Evolutionary conservation across 1,140 invertebrate genomes (phyloP), one percentile per base, ranked within the genome.

Genomic region (Epicauta chinensis): DNA sequence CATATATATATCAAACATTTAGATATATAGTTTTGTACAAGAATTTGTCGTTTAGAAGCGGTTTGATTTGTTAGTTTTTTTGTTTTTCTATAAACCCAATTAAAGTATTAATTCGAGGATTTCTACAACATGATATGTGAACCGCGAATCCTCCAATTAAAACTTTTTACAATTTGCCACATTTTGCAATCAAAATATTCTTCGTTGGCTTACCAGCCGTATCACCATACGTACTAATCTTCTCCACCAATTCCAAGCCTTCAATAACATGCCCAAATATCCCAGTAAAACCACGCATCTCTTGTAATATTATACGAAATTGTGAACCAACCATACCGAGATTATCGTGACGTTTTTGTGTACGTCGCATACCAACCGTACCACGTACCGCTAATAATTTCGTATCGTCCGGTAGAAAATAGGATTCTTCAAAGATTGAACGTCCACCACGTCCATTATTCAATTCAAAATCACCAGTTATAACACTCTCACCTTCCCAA

Each of bases 211-310:
- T 87, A 32, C 87, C 87, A 34, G 82, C 79, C 44, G 82, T 79
- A 69, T 89, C 86, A 44, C 86, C 86, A 54, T 78, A 83, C 48
- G 82, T 82, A 38, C 85, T 85, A 57, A 91, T 85, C 62, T 83
- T 85, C 63, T 90, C 87, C 16, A 90, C 81, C 30, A 90, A 70
- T 61, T 89, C 87, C 23, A 91, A 73, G 1, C 88, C 88, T 61
- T 89, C 85, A 38, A 89, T 78, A 3, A 91, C 86, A 66, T 82
- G 83, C 3, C 83, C 88, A 64, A 91, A 91, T 48, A 91, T 90
- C 9, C 82, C 87, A 1, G 87, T 89, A 69, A 90, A 90, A 11
- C 83, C 82, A 44, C 83, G 77, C 83, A 87, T 88, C 62, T 89
- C 85, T 53, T 86, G 83, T 46, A 89, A 69, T 55, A 89, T 86